Conservation (phyloP, 2,888 invertebrate genomes). For the Tetramorium bicarinatum region DNA sequence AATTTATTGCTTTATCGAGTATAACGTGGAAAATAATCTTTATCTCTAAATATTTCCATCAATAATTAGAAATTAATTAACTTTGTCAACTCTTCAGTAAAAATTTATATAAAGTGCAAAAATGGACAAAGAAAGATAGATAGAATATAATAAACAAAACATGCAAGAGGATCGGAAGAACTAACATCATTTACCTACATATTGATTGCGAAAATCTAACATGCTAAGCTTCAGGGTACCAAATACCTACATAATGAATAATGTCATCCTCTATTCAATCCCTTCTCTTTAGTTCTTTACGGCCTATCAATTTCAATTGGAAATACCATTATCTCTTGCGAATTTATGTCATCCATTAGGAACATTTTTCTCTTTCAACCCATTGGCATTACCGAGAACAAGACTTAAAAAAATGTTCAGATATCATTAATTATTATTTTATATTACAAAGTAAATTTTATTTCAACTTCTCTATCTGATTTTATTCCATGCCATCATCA, state of each 20-base stretch:
- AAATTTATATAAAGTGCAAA: too few relatives aligned
- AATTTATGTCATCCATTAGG: conserved; percentile 1
- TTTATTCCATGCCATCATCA: background rate
- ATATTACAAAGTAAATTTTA: background rate
- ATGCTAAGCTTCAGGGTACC: background rate
- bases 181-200: conserved; percentile 1
- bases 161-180: background rate
- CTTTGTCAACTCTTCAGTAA: background rate
- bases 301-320: conserved; percentile 4
- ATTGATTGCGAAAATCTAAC: background rate
- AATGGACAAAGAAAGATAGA: background rate
- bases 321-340: background rate
- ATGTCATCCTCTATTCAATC: background rate
- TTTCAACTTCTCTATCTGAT: conserved; percentile 1
- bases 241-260: background rate
- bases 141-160: background rate
- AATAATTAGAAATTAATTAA: background rate
- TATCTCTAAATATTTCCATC: background rate
- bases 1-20: background rate
- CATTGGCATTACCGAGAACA: background rate
- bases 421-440: background rate
- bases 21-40: background rate
- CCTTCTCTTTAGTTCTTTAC: background rate
- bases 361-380: background rate
- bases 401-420: background rate